These are phyloP conservation scores for Scaptodrosophila lebanonensis DNA, from an alignment of 1,140 invertebrate species.

Conservation along the genomic window DNA sequence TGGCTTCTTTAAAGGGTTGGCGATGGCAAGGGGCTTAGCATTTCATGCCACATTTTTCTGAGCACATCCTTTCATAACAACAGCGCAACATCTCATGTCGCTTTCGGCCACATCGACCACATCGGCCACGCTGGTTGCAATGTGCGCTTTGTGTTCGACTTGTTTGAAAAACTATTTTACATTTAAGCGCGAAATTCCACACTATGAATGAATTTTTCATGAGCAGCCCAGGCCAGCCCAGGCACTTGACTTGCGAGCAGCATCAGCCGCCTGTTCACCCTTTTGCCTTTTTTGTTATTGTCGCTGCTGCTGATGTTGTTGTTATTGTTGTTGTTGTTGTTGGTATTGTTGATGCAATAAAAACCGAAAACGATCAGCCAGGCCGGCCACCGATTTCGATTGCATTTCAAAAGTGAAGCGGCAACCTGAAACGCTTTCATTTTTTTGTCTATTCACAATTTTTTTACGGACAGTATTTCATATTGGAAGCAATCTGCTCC, in stretches of 20 bases:
- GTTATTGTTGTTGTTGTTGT: too few species aligned
- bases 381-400: too few species aligned
- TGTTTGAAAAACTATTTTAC: constrained; percentile 76
- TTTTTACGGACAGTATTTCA: too few species aligned
- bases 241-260: constrained; percentile 23
- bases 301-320: too few species aligned
- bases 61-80: constrained; percentile 66
- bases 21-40: constrained; percentile 15
- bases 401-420: too few species aligned
- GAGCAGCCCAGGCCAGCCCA: constrained; percentile 32
- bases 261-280: background rate
- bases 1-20: background rate
- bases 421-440: too few species aligned
- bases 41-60: constrained; percentile 58
- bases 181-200: constrained; percentile 77
- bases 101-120: constrained; percentile 8
- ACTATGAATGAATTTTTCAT: constrained; percentile 77
- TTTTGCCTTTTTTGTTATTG: background rate
- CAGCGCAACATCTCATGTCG: too few species aligned
- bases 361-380: too few species aligned
- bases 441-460: too few species aligned
- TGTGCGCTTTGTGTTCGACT: constrained; percentile 72
- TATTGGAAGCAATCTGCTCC: too few species aligned
- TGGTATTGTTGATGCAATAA: too few species aligned
- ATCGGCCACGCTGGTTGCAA: constrained; percentile 44